Evolutionary conservation across 2,797 vertebrate genomes (phyloP).

Genomic region (Erethizon dorsatum): DNA sequence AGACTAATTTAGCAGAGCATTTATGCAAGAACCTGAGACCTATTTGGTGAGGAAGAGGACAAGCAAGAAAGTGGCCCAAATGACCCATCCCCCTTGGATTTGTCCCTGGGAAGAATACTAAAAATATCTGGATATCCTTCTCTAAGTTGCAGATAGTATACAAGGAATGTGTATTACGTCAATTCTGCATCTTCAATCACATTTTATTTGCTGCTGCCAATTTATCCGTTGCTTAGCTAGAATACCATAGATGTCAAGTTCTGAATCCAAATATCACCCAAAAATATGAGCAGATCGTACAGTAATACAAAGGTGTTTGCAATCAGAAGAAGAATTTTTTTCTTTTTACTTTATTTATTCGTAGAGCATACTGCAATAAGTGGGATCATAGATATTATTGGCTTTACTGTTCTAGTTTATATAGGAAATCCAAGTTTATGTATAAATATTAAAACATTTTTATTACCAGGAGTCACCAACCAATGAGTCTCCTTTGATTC

Average conservation of each 20-base stretch:
- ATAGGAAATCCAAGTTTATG: slow-evolving; percentile 9
- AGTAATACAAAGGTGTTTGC: neutral
- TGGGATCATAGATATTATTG: slow-evolving; percentile 10
- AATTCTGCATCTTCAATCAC: neutral
- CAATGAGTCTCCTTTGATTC: slow-evolving; percentile 9
- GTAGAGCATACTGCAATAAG: neutral
- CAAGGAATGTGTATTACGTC: neutral
- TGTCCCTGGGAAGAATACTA: neutral
- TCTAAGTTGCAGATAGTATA: neutral
- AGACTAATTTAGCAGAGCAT: neutral
- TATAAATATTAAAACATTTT: slow-evolving; percentile 7
- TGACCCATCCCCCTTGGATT: neutral
- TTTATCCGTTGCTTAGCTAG: slow-evolving; percentile 33
- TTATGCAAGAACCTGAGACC: neutral
- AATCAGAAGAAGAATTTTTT: slow-evolving; percentile 1
- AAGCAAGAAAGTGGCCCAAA: neutral
- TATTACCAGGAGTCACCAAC: neutral
- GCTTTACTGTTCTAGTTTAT: neutral
- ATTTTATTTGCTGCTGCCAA: slow-evolving; percentile 36
- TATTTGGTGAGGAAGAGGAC: neutral
- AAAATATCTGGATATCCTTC: slow-evolving; percentile 24
- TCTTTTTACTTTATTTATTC: slow-evolving; percentile 19
- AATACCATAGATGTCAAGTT: neutral
- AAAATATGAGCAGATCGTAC: slow-evolving; percentile 29
- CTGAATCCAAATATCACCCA: slow-evolving; percentile 18